phyloP scores from a whole-genome alignment of 1,140 invertebrate species.

The Eriocheir sinensis region DNA sequence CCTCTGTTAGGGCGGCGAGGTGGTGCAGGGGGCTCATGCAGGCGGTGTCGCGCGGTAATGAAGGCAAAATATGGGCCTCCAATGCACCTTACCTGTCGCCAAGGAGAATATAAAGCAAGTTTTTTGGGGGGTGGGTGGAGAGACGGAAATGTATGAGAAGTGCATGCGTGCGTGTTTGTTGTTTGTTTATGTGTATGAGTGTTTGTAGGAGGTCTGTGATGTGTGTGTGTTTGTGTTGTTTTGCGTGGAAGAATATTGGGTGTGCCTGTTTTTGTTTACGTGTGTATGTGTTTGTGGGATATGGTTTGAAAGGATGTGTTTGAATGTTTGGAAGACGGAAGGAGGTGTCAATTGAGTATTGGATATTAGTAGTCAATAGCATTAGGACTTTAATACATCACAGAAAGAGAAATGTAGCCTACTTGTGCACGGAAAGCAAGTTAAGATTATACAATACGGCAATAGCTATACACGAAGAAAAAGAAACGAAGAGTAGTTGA shows the following conservation, averaged over 20 bases:
- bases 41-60: not conserved
- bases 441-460: too few species aligned
- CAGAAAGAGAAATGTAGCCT: too few species aligned
- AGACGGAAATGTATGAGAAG: not conserved
- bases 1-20: not conserved
- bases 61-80: not conserved
- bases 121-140: too few species aligned
- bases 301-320: too few species aligned
- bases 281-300: not conserved
- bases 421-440: too few species aligned
- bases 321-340: not conserved
- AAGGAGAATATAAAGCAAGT: not conserved
- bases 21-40: not conserved
- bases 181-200: not conserved
- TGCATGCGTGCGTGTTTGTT: not conserved
- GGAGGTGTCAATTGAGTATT: too few species aligned
- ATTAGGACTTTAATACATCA: too few species aligned
- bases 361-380: too few species aligned
- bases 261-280: not conserved
- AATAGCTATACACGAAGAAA: too few species aligned
- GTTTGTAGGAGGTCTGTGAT: not conserved
- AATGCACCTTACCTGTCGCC: not conserved
- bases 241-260: not conserved
- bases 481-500: too few species aligned
- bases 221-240: not conserved